These are phyloP conservation scores for Goniozus legneri DNA, from an alignment of 1,140 invertebrate species.

Conservation along the genomic window DNA sequence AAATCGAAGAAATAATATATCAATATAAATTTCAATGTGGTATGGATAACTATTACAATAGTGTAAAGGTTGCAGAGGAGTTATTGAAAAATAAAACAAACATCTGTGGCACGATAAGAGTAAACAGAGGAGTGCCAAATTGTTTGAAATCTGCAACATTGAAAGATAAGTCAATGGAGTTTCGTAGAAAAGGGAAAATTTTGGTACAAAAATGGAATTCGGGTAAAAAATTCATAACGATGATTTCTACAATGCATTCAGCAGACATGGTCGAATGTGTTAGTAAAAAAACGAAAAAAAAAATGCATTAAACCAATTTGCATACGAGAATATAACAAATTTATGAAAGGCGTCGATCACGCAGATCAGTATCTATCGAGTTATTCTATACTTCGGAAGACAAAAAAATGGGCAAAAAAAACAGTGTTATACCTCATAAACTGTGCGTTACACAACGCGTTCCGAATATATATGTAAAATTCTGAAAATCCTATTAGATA, in stretches of 20 bases:
- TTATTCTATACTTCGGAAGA: slow-evolving; percentile 5
- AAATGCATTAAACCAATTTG: slow-evolving; percentile 6
- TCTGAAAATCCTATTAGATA: slow-evolving; percentile 6
- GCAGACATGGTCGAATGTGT: background rate
- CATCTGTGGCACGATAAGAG: slow-evolving; percentile 5
- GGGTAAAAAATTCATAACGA: background rate
- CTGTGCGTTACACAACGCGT: slow-evolving; percentile 12
- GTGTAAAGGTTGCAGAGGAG: slow-evolving; percentile 6
- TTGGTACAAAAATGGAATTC: background rate
- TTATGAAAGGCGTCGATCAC: slow-evolving; percentile 14
- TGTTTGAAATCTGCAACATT: slow-evolving; percentile 7
- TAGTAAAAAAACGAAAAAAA: background rate
- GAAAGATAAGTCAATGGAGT: slow-evolving; percentile 2
- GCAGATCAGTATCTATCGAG: slow-evolving; percentile 10
- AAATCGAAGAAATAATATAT: too few species aligned
- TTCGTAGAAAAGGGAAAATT: slow-evolving; percentile 2
- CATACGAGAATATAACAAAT: slow-evolving; percentile 5
- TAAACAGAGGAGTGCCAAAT: slow-evolving; percentile 4
- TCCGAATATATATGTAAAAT: slow-evolving; percentile 1
- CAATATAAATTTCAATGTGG: too few species aligned
- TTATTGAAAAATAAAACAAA: slow-evolving; percentile 6
- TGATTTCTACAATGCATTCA: slow-evolving; percentile 11
- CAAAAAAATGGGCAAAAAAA: slow-evolving; percentile 13
- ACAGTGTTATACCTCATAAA: slow-evolving; percentile 8
- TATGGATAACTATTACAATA: slow-evolving; percentile 12